Evolutionary conservation across 2,113 vertebrate genomes (phyloP).

Genomic region (Agapornis roseicollis): DNA sequence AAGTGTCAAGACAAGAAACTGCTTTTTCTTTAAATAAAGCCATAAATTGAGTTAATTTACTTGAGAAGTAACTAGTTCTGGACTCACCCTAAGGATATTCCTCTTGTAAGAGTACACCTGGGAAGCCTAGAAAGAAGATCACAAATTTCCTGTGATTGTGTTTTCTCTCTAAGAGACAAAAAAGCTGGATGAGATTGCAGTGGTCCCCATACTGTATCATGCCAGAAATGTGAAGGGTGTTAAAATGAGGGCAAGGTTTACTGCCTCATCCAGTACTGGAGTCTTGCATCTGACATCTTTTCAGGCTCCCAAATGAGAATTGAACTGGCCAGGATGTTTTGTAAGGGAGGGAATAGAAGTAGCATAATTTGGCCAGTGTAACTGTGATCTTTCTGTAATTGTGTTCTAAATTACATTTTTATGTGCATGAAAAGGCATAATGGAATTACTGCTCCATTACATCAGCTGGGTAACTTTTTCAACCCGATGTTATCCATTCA

Average conservation of each 20-base stretch:
- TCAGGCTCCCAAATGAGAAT: neutral
- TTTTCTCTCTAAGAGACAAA: neutral
- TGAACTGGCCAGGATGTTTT: neutral
- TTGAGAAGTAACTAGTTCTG: neutral
- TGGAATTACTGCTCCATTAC: neutral
- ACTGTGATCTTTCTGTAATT: neutral
- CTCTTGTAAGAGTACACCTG: neutral
- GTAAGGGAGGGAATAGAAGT: neutral
- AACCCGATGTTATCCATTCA: neutral
- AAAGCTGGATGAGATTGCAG: neutral
- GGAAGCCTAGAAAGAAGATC: neutral
- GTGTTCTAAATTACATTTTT: neutral
- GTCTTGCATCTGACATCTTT: neutral
- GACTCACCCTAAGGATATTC: neutral
- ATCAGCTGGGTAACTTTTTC: neutral
- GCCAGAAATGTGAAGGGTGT: accelerated
- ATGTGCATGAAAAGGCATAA: neutral
- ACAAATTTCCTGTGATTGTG: neutral
- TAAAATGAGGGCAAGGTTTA: neutral
- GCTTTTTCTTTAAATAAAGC: neutral
- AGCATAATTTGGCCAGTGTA: neutral
- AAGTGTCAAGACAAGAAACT: neutral
- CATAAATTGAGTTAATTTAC: neutral
- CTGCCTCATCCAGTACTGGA: neutral
- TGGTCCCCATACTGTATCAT: accelerated